Evolutionary conservation across 2,888 invertebrate species (phyloP).

Genomic region (Lycaena phlaeas): DNA sequence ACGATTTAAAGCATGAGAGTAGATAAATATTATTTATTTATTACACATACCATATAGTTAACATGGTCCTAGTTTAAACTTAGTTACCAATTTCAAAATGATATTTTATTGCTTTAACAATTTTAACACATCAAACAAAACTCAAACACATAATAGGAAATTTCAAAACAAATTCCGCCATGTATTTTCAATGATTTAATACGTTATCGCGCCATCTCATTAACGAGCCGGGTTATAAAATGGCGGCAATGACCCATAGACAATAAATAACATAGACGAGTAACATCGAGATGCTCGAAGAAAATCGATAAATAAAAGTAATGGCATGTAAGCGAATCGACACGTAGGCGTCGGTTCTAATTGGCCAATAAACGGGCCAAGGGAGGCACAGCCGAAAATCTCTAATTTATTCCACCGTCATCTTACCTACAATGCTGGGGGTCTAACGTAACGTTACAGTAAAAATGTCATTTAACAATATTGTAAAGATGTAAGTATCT

Average conservation of each 20-base stretch:
- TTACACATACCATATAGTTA: too few relatives aligned
- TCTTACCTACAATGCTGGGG: slow-evolving; percentile 15
- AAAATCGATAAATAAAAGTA: slow-evolving; percentile 28
- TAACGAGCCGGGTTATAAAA: slow-evolving; percentile 22
- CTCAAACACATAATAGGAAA: neutral
- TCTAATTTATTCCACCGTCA: slow-evolving; percentile 16
- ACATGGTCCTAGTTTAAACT: too few relatives aligned
- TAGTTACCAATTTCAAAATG: too few relatives aligned
- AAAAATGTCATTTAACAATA: slow-evolving; percentile 7
- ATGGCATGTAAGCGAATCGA: slow-evolving; percentile 34
- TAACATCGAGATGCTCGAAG: slow-evolving; percentile 25
- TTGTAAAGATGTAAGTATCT: neutral
- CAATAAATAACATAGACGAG: slow-evolving; percentile 23
- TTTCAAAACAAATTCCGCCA: neutral
- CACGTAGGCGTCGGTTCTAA: slow-evolving; percentile 40
- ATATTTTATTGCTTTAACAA: too few relatives aligned
- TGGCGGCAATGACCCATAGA: slow-evolving; percentile 17
- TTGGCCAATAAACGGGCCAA: slow-evolving; percentile 38
- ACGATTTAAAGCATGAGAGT: too few relatives aligned
- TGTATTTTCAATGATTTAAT: slow-evolving; percentile 20
- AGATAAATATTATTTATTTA: too few relatives aligned
- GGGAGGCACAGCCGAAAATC: slow-evolving; percentile 20
- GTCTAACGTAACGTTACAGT: slow-evolving; percentile 11
- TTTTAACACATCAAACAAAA: neutral
- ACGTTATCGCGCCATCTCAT: slow-evolving; percentile 24